Evolutionary conservation across 2,888 invertebrate species (phyloP).

Genomic region (Gryllus longicercus): DNA sequence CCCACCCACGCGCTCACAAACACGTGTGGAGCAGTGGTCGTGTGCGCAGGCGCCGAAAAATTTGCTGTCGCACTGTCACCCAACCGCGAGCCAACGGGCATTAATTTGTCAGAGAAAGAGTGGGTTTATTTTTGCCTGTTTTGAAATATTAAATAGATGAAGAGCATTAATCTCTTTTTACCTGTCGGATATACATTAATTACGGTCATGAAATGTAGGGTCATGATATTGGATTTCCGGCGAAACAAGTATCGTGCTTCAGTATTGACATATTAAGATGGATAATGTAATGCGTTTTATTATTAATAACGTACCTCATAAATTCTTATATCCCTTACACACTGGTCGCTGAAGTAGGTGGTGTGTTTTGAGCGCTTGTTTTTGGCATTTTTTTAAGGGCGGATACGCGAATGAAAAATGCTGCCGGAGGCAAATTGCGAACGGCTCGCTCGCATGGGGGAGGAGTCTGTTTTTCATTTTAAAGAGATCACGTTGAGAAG

Average conservation of each 20-base stretch:
- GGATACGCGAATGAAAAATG: not conserved
- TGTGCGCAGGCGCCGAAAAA: too few species aligned
- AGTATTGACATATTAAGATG: slow-evolving; percentile 17
- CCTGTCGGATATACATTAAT: slow-evolving; percentile 7
- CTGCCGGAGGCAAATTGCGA: not conserved
- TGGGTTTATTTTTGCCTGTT: not conserved
- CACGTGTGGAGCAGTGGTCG: not conserved
- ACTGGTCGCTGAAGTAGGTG: not conserved
- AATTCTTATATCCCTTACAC: not conserved
- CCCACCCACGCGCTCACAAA: not conserved
- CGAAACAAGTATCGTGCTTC: slow-evolving; percentile 9
- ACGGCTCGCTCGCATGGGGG: not conserved
- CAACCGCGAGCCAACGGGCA: not conserved
- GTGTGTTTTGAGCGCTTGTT: not conserved
- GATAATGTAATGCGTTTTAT: slow-evolving; percentile 5
- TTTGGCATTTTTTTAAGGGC: not conserved
- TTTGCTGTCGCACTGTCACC: not conserved
- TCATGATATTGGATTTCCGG: slow-evolving; percentile 1
- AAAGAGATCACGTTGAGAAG: too few species aligned
- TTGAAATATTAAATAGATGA: slow-evolving; percentile 17
- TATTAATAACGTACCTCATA: not conserved
- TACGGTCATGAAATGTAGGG: not conserved
- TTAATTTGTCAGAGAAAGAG: slow-evolving; percentile 1
- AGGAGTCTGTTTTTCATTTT: too few species aligned
- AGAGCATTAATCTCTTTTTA: not conserved